Evolutionary conservation across 2,888 invertebrate genomes (phyloP).

Genomic region (Sialis lutaria): DNA sequence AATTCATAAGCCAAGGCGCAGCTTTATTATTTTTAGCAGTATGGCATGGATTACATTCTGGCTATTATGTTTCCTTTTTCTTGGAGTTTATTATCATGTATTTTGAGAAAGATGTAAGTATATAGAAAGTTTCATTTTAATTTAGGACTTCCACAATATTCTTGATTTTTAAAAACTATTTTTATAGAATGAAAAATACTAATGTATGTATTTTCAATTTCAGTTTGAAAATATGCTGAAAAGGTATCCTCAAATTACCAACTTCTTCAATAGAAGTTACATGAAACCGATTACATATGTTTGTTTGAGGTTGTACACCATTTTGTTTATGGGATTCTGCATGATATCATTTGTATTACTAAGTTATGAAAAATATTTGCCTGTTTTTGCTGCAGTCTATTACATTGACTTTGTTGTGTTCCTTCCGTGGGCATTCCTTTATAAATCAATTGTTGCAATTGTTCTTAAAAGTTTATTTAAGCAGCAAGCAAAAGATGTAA

Average conservation of each 20-base stretch:
- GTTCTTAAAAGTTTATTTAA: conserved; percentile 5
- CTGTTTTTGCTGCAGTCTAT: conserved; percentile 41
- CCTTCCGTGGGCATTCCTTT: conserved; percentile 42
- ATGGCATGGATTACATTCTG: conserved; percentile 92
- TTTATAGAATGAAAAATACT: neutral
- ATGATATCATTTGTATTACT: conserved; percentile 57
- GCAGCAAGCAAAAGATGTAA: neutral
- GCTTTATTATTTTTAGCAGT: conserved; percentile 78
- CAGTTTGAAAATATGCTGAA: conserved; percentile 36
- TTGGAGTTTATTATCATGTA: conserved; percentile 80
- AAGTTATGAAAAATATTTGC: conserved; percentile 48
- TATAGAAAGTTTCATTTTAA: neutral
- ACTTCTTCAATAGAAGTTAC: conserved; percentile 24
- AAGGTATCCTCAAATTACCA: conserved; percentile 30
- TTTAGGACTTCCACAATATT: neutral
- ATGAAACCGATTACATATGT: conserved; percentile 33
- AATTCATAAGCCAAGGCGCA: conserved; percentile 54
- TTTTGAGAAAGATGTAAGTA: conserved; percentile 60
- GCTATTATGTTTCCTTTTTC: conserved; percentile 85
- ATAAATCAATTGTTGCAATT: conserved; percentile 25
- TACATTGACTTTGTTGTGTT: conserved; percentile 54
- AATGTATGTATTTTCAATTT: conserved; percentile 14
- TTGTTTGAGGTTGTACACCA: conserved; percentile 51
- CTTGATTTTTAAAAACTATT: neutral
- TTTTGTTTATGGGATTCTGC: conserved; percentile 72